A percentile compares a stretch with the other conserved stretches of the same genome.
phyloP scores from a whole-genome alignment of 2,888 invertebrate genomes.

The Tanaodytes sp. region DNA sequence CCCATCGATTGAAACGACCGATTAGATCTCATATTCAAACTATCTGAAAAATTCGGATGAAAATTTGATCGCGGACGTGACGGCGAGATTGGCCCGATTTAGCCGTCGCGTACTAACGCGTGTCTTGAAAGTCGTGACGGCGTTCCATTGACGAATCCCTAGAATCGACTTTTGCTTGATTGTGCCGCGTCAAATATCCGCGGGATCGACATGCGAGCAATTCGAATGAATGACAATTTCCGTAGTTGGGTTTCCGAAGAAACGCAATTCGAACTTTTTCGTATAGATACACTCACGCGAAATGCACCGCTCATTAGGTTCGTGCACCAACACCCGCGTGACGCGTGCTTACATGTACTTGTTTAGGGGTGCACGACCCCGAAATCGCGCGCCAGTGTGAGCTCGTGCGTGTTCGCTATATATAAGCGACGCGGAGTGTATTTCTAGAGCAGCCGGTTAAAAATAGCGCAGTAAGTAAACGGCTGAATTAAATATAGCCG shows the following conservation, averaged over 20 bases:
- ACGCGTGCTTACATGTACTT: conserved; percentile 20
- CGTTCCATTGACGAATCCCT: conserved; percentile 22
- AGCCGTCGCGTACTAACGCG: no score
- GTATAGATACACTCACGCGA: background rate
- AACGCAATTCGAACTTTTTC: conserved; percentile 33
- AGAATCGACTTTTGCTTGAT: conserved; percentile 14
- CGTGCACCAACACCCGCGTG: conserved; percentile 13
- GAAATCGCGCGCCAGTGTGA: conserved; percentile 13
- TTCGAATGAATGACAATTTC: conserved; percentile 27
- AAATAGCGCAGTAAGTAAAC: conserved; percentile 68
- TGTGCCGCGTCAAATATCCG: conserved; percentile 15
- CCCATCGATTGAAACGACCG: no score
- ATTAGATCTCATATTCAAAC: no score
- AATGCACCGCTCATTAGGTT: conserved; percentile 12
- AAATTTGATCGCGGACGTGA: no score
- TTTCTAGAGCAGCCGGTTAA: conserved; percentile 69
- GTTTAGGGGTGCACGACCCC: conserved; percentile 59
- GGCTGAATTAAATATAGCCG: conserved; percentile 69
- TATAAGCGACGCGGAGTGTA: conserved; percentile 61
- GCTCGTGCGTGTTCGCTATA: conserved; percentile 16
- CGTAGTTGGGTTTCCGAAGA: conserved; percentile 30
- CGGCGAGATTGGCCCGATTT: no score
- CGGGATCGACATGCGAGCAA: conserved; percentile 16
- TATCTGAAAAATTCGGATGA: no score
- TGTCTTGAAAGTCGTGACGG: conserved; percentile 1